These are phyloP conservation scores for Mallateleia sp. DNA, from an alignment of 2,888 invertebrate genomes.

Conservation along the genomic window DNA sequence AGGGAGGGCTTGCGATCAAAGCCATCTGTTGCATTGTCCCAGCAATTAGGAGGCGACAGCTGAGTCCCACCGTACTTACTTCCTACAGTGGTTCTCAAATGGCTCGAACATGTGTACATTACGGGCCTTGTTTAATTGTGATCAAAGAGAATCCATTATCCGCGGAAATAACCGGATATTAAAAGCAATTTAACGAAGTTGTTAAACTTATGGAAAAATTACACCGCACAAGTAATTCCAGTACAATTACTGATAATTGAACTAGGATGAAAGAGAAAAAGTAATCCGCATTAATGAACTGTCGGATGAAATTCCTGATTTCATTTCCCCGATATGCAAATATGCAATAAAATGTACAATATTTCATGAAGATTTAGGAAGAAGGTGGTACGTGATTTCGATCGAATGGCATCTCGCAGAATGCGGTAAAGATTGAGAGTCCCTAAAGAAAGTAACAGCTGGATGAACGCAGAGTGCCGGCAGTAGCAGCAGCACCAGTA, in stretches of 20 bases:
- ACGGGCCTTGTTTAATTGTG: slow-evolving; percentile 81
- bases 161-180: slow-evolving; percentile 18
- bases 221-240: no score
- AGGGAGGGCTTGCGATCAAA: slow-evolving; percentile 89
- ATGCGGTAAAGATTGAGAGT: slow-evolving; percentile 78
- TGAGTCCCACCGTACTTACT: slow-evolving; percentile 89
- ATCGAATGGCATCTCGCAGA: slow-evolving; percentile 68
- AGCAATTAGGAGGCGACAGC: slow-evolving; percentile 90
- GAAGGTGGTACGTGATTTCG: slow-evolving; percentile 63
- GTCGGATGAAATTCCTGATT: no score
- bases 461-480: slow-evolving; percentile 82
- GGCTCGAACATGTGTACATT: slow-evolving; percentile 86
- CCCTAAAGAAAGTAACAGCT: slow-evolving; percentile 85
- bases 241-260: no score
- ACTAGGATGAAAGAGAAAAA: no score
- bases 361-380: slow-evolving; percentile 24
- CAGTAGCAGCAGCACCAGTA: slow-evolving; percentile 72
- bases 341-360: not conserved
- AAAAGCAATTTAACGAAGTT: not conserved
- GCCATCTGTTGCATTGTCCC: slow-evolving; percentile 90
- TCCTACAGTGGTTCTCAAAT: slow-evolving; percentile 88
- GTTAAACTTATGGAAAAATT: not conserved
- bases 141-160: slow-evolving; percentile 45
- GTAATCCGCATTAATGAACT: no score
- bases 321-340: no score